A percentile compares a stretch with the other conserved stretches of the same genome.
Conservation (phyloP, 2,888 invertebrate species). For the Parnassius orleans region DNA sequence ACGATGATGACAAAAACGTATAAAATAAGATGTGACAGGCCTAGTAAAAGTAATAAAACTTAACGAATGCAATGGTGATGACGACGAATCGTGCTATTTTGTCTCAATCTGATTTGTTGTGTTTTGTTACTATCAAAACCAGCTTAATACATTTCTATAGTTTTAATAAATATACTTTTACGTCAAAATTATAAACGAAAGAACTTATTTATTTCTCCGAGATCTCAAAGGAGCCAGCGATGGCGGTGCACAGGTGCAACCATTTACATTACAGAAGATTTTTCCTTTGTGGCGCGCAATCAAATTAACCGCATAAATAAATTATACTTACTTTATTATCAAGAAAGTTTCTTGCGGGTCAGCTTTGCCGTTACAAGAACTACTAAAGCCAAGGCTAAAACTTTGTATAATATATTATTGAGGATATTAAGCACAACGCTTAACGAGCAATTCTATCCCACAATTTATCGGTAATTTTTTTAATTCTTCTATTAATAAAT, state of each 20-base stretch:
- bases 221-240: conserved; percentile 2
- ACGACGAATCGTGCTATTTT: too few relatives aligned
- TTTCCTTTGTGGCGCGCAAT: conserved; percentile 14
- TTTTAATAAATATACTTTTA: background rate
- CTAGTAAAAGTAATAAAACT: too few relatives aligned
- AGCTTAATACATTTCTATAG: too few relatives aligned
- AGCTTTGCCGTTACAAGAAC: conserved; percentile 9
- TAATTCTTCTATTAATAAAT: background rate
- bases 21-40: too few relatives aligned
- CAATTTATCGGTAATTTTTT: background rate
- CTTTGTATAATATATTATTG: conserved; percentile 9
- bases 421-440: background rate
- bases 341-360: conserved; percentile 3
- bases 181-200: conserved; percentile 1
- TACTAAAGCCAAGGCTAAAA: conserved; percentile 4
- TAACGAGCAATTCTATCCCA: conserved; percentile 3
- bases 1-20: too few relatives aligned
- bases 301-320: conserved; percentile 20
- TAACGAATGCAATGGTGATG: too few relatives aligned
- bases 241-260: conserved; percentile 7
- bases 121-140: too few relatives aligned
- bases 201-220: conserved; percentile 9
- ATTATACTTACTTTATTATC: conserved; percentile 15
- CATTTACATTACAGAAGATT: conserved; percentile 10
- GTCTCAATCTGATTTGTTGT: too few relatives aligned